phyloP scores from a whole-genome alignment of 2,888 invertebrate species.

The Buathra laborator region DNA sequence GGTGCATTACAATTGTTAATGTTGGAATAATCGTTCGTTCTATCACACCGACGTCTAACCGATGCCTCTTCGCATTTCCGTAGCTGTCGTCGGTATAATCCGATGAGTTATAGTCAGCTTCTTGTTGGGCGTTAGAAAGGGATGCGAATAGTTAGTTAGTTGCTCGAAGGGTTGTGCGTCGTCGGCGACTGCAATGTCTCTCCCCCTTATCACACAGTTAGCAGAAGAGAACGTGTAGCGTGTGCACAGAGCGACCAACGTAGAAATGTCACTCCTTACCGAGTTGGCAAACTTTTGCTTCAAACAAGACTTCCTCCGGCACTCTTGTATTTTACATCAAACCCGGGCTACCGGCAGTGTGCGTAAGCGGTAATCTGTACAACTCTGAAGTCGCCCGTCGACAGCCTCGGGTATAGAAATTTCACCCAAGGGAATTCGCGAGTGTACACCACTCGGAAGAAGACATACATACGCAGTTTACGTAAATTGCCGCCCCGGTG shows the following conservation, averaged over 20 bases:
- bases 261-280: conserved; percentile 61
- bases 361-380: not conserved
- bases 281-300: conserved; percentile 64
- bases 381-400: not conserved
- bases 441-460: conserved; percentile 3
- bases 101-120: conserved; percentile 53
- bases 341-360: not conserved
- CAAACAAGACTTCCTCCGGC: conserved; percentile 33
- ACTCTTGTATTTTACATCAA: conserved; percentile 24
- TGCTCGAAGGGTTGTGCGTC: conserved; percentile 44
- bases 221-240: not conserved
- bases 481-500: conserved; percentile 33
- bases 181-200: not conserved
- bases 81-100: conserved; percentile 57
- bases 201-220: conserved; percentile 28
- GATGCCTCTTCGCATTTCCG: conserved; percentile 15
- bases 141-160: conserved; percentile 48
- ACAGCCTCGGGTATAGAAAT: not conserved
- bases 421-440: conserved; percentile 16
- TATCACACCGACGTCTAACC: too few species aligned
- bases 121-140: conserved; percentile 49
- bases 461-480: conserved; percentile 26
- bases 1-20: too few species aligned
- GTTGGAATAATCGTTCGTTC: too few species aligned
- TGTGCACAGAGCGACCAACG: conserved; percentile 11